These are phyloP conservation scores for Mus musculus DNA, from an alignment of 2,113 vertebrate genomes.

Conservation along the genomic window DNA sequence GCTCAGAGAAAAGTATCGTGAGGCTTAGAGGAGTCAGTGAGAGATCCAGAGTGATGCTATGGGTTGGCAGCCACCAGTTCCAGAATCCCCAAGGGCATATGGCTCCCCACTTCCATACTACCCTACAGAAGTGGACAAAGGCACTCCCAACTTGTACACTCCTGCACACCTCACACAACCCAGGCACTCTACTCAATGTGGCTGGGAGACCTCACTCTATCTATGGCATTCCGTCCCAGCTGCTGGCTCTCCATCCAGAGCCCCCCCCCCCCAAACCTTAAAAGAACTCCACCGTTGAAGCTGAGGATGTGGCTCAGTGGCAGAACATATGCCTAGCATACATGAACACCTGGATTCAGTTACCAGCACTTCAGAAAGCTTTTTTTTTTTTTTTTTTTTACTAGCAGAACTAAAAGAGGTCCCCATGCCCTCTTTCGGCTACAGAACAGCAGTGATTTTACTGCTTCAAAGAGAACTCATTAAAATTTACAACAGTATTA, in stretches of 20 bases:
- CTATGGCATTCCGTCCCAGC: background rate
- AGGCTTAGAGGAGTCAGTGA: background rate
- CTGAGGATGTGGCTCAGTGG: background rate
- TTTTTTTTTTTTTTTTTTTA: background rate
- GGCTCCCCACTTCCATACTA: background rate
- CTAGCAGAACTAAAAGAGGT: background rate
- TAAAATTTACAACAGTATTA: background rate
- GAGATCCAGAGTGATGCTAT: background rate
- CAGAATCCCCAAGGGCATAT: background rate
- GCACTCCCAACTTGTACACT: background rate
- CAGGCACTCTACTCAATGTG: background rate
- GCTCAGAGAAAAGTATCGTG: constrained; percentile 27
- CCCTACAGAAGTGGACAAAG: background rate
- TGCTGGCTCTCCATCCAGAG: background rate
- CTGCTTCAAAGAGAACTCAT: background rate
- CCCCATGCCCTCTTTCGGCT: background rate
- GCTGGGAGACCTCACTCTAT: background rate
- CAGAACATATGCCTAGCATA: background rate
- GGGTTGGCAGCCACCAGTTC: background rate
- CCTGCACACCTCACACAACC: background rate
- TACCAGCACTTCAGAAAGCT: background rate
- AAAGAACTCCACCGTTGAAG: background rate
- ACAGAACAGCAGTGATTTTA: background rate
- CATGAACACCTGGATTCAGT: background rate
- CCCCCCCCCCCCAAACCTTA: background rate